phyloP scores from a whole-genome alignment of 92 coral and sea anemone species.

The Umimayanthus kanabou region DNA sequence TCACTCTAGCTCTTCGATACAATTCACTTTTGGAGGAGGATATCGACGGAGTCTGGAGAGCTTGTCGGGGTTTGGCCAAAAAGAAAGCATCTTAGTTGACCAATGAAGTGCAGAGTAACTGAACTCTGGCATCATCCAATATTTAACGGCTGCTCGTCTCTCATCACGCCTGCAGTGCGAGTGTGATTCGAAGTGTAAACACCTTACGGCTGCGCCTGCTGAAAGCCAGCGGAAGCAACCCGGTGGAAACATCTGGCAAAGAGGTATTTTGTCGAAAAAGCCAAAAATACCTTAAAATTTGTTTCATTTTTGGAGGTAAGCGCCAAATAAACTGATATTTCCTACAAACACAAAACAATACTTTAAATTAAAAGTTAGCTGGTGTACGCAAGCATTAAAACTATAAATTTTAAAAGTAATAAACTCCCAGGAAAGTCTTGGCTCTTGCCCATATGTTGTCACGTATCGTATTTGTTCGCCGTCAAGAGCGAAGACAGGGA shows the following conservation, averaged over 20 bases:
- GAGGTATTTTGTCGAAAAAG: not conserved
- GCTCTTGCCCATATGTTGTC: too few relatives aligned
- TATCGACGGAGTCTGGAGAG: not conserved
- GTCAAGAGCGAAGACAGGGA: too few relatives aligned
- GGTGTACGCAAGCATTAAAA: too few relatives aligned
- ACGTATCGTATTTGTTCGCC: too few relatives aligned
- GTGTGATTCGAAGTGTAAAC: constrained; percentile 21
- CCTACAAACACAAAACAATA: too few relatives aligned
- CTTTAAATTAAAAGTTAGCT: too few relatives aligned
- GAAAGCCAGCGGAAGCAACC: constrained; percentile 29
- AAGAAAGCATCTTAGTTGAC: constrained; percentile 35
- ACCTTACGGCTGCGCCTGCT: constrained; percentile 36
- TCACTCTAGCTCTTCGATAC: not conserved
- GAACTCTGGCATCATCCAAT: not conserved
- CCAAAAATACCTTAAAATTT: too few relatives aligned
- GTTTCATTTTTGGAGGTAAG: too few relatives aligned
- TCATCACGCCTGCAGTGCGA: constrained; percentile 4
- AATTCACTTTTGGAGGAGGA: constrained; percentile 8
- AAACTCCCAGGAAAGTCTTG: too few relatives aligned
- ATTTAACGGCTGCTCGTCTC: constrained; percentile 5
- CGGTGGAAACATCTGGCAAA: not conserved
- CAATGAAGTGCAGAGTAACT: constrained; percentile 35
- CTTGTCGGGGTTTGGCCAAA: constrained; percentile 31
- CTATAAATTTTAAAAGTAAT: too few relatives aligned
- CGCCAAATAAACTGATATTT: too few relatives aligned